Base-by-base conservation (phyloP, 37 sponge, comb jelly and placozoan genomes). In the Petrosia ficiformis region DNA sequence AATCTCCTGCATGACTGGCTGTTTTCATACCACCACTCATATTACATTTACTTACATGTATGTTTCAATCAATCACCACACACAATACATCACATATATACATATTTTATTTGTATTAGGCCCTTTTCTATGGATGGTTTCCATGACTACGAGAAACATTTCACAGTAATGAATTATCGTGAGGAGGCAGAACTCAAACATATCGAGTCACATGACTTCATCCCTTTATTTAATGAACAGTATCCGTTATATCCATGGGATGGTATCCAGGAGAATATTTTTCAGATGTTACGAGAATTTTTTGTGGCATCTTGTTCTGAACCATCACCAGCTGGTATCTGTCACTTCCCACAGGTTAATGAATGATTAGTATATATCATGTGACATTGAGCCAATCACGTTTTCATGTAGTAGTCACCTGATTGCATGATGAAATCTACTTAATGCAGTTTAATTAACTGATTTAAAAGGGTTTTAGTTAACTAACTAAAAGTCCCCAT, bases 151-250 rank as follows among this genome's bases (percentile, higher is more conserved):
- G 89, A 97, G 75, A 87, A 76, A 37, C 97, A 97, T 58, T 97
- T 93, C 61, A 97, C 97, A 0, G 97, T 97, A 57, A 97, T 97
- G 97, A 97, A 97, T 78, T 97, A 97, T 60, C 33, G 36, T 39
- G 66, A 65, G 16, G 77, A 85, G 37, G 72, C 73, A 0, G 66
- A 65, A 1, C 58, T 80, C 30, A 67, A 82, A 28, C 75, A 94
- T 67, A 87, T 91, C 54, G 78, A 84, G 33, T 78, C 71, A 39
- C 57, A 82, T 40, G 92, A 97, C 34, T 97, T 97, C 61, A 72
- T 90, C 2, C 77, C 77, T 26, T 56, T 93, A 72, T 97, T 93
- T 67, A 87, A 93, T 19, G 61, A 84, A 68, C 94, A 93, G 71
- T 88, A 93, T 57, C 97, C 97, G 22, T 63, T 81, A 8, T 75